These are phyloP conservation scores for Globodera ellingtonae DNA, from an alignment of 1,140 invertebrate genomes.

Conservation along the genomic window DNA sequence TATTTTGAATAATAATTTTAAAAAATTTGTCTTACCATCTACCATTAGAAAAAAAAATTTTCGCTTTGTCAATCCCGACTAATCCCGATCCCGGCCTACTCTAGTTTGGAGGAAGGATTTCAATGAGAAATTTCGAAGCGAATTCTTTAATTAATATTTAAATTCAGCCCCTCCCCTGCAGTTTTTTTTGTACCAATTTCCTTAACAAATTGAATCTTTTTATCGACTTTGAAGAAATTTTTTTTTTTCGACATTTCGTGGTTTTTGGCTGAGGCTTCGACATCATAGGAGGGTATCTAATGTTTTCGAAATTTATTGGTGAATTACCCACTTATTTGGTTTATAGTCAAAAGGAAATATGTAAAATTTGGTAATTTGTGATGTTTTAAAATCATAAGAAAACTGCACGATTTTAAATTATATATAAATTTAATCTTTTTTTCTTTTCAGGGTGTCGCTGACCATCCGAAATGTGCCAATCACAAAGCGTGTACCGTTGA, in stretches of 20 bases:
- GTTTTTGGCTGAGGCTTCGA: not conserved
- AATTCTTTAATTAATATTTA: fast-evolving
- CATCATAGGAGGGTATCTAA: not conserved
- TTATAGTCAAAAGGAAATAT: not conserved
- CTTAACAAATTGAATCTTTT: too few relatives aligned
- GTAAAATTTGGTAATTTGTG: not conserved
- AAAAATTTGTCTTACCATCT: too few relatives aligned
- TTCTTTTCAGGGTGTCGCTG: constrained; percentile 76
- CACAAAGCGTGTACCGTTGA: constrained; percentile 66
- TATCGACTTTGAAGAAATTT: too few relatives aligned
- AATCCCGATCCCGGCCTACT: too few relatives aligned
- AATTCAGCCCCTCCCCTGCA: too few relatives aligned
- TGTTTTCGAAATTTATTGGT: not conserved
- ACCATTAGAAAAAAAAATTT: too few relatives aligned
- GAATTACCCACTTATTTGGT: not conserved
- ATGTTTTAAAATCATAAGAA: not conserved
- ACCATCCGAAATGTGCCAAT: constrained; percentile 92
- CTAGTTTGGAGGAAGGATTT: fast-evolving
- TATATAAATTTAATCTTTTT: not conserved
- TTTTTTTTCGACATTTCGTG: fast-evolving
- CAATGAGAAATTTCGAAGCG: too few relatives aligned
- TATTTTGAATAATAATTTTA: too few relatives aligned
- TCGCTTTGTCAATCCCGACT: too few relatives aligned
- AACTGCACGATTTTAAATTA: not conserved
- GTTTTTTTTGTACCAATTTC: too few relatives aligned